Percentiles rank a stretch among this genome's conserved stretches.
These are phyloP conservation scores for Oikopleura dioica DNA, from an alignment of 23 tunicate species.

Conservation along the genomic window DNA sequence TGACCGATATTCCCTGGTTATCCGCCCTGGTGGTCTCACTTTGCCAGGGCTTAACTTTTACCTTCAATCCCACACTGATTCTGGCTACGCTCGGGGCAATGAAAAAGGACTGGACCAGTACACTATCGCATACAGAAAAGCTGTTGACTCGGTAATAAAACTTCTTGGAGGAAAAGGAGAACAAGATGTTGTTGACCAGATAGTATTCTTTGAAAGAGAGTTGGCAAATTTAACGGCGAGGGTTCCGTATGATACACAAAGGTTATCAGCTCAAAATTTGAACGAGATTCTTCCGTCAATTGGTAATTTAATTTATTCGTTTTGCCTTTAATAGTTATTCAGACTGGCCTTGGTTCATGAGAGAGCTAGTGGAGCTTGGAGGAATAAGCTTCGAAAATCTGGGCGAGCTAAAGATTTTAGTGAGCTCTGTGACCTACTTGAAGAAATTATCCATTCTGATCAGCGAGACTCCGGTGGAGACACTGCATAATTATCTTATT, in stretches of 20 bases:
- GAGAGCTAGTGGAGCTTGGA: neutral
- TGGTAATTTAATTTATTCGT: no score
- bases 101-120: neutral
- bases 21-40: neutral
- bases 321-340: no score
- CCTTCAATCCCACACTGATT: neutral
- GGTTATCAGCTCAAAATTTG: no score
- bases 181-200: conserved; percentile 21
- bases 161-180: neutral
- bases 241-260: no score
- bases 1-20: no score
- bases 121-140: neutral
- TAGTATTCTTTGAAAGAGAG: conserved; percentile 8
- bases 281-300: no score
- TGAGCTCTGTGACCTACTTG: neutral
- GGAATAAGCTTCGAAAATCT: neutral
- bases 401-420: neutral
- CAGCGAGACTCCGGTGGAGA: neutral
- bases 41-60: neutral
- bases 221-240: neutral
- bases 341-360: neutral
- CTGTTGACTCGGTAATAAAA: neutral
- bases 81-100: neutral
- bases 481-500: neutral
- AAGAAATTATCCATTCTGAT: neutral